A percentile compares a stretch with the other conserved stretches of the same genome.
Evolutionary conservation across 2,113 vertebrate genomes (phyloP).

Genomic region (Clupea harengus): DNA sequence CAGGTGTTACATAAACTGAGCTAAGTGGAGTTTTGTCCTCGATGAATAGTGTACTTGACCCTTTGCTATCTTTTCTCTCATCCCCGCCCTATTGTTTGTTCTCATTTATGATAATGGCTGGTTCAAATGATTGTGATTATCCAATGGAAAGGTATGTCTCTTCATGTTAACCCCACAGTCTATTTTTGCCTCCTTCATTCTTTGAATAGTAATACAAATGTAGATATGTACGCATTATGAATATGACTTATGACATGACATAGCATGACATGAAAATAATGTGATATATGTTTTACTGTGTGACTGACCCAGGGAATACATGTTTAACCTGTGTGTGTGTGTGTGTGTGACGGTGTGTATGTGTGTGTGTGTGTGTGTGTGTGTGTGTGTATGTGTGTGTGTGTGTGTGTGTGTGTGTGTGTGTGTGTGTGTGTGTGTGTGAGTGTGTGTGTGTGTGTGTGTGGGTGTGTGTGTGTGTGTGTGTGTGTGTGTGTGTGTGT

Average conservation of each 20-base stretch:
- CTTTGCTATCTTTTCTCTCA: not conserved
- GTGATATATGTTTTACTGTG: too few relatives aligned
- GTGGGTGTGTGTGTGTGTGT: constrained; percentile 34
- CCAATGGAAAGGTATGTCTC: not conserved
- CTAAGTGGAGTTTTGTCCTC: too few relatives aligned
- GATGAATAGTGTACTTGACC: not conserved
- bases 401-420: constrained; percentile 30
- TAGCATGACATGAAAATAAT: too few relatives aligned
- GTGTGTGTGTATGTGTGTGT: constrained; percentile 33
- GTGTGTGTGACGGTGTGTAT: constrained; percentile 34
- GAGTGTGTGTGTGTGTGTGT: constrained; percentile 15
- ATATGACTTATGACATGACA: too few relatives aligned
- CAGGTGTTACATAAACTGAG: not conserved
- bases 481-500: not conserved
- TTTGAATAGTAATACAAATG: not conserved
- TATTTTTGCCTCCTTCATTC: not conserved
- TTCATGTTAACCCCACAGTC: not conserved
- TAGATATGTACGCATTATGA: too few relatives aligned
- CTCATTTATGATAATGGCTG: not conserved
- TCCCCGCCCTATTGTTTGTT: not conserved
- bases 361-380: constrained; percentile 18
- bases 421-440: constrained; percentile 23
- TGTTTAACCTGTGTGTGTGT: too few relatives aligned
- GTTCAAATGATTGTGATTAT: not conserved
- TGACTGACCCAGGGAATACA: too few relatives aligned